phyloP scores from a whole-genome alignment of 2,797 vertebrate species.

The Smutsia gigantea region DNA sequence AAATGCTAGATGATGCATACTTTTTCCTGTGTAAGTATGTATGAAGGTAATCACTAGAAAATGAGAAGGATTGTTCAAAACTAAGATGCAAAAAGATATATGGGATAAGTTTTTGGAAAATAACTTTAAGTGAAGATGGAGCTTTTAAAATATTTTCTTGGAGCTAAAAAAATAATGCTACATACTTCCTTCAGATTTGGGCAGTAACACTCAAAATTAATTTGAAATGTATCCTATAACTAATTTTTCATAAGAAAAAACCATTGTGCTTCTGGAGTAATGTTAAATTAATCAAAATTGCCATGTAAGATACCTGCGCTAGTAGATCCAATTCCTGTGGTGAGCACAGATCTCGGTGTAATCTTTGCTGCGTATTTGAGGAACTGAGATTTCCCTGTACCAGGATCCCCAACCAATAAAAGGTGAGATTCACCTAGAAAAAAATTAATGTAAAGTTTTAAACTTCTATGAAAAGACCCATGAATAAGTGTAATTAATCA shows the following conservation, averaged over 20 bases:
- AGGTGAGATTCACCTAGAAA: constrained; percentile 96
- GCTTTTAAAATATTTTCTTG: constrained; percentile 52
- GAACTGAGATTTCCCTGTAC: constrained; percentile 98
- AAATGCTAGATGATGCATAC: not conserved
- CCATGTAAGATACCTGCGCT: constrained; percentile 92
- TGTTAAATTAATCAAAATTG: constrained; percentile 48
- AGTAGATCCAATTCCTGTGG: constrained; percentile 97
- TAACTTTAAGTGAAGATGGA: not conserved
- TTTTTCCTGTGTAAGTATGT: constrained; percentile 15
- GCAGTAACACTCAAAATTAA: constrained; percentile 12
- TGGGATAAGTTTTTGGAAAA: not conserved
- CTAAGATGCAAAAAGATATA: not conserved
- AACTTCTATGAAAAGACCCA: constrained; percentile 17
- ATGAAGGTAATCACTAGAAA: not conserved
- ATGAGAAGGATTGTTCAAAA: constrained; percentile 42
- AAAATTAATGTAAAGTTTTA: not conserved
- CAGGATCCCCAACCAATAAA: constrained; percentile 96
- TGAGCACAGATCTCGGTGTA: constrained; percentile 95
- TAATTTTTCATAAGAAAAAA: constrained; percentile 14
- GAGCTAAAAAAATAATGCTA: constrained; percentile 3
- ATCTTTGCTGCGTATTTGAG: constrained; percentile 98
- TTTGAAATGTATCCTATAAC: not conserved
- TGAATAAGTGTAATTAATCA: constrained; percentile 7
- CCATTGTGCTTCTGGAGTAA: not conserved
- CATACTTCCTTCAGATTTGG: constrained; percentile 19